Evolutionary conservation across 2,797 vertebrate genomes (phyloP).

Genomic region (Malacoraja senta): DNA sequence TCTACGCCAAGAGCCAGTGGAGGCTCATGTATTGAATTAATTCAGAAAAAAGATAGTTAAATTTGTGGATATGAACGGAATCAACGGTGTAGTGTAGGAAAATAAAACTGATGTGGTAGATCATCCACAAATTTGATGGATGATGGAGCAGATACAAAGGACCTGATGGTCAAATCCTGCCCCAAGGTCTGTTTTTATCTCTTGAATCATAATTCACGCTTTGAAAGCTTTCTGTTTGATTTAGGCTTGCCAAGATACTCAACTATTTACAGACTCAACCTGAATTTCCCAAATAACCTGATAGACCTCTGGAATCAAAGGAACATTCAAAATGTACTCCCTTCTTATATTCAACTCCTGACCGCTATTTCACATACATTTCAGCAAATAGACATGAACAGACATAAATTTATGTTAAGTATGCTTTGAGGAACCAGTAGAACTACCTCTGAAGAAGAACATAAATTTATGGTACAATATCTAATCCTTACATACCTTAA

Average conservation of each 20-base stretch:
- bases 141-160: too few relatives aligned
- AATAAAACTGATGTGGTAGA: too few relatives aligned
- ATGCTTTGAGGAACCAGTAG: neutral
- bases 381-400: neutral
- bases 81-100: too few relatives aligned
- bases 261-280: neutral
- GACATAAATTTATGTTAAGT: neutral
- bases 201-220: too few relatives aligned
- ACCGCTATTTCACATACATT: neutral
- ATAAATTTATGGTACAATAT: slow-evolving; percentile 19
- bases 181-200: too few relatives aligned
- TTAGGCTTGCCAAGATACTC: neutral
- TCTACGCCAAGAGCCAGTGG: too few relatives aligned
- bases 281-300: neutral
- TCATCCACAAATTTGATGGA: too few relatives aligned
- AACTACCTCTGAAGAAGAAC: neutral
- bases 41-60: too few relatives aligned
- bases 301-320: neutral
- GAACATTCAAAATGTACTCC: neutral
- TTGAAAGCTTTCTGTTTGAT: neutral
- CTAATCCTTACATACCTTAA: slow-evolving; percentile 8
- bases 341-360: neutral
- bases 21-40: too few relatives aligned
- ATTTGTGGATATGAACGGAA: too few relatives aligned
- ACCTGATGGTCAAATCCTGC: too few relatives aligned